A percentile compares a stretch with the other conserved stretches of the same genome.
phyloP scores from a whole-genome alignment of 2,113 vertebrate genomes.

The Anser cygnoides region DNA sequence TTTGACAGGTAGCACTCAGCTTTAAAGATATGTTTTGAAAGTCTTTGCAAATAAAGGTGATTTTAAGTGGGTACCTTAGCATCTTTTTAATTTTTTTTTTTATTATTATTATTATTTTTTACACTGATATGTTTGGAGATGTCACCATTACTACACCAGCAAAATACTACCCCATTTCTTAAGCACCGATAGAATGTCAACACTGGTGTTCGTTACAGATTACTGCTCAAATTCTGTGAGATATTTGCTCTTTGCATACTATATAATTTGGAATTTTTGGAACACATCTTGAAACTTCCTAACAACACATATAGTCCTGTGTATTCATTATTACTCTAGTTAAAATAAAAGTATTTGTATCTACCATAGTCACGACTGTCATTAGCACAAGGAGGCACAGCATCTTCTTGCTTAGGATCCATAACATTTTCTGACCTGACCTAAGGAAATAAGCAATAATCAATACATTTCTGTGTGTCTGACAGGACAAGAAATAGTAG shows the following conservation, averaged over 20 bases:
- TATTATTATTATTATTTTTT: neutral
- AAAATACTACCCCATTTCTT: neutral
- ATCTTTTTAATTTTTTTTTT: neutral
- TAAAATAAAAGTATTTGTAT: neutral
- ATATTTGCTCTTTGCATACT: fast-evolving
- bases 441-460: constrained; percentile 33
- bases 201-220: too few relatives aligned
- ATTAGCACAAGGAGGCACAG: neutral
- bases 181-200: neutral
- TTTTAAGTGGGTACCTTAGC: neutral
- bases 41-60: neutral
- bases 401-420: neutral
- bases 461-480: neutral
- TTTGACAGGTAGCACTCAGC: neutral
- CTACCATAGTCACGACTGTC: neutral
- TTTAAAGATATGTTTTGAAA: neutral
- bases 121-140: neutral
- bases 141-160: neutral
- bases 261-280: neutral
- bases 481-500: neutral
- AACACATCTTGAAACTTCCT: neutral
- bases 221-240: neutral
- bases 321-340: neutral
- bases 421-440: neutral
- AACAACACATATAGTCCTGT: neutral